phyloP scores from a whole-genome alignment of 2,888 invertebrate genomes.

The Troides aeacus region DNA sequence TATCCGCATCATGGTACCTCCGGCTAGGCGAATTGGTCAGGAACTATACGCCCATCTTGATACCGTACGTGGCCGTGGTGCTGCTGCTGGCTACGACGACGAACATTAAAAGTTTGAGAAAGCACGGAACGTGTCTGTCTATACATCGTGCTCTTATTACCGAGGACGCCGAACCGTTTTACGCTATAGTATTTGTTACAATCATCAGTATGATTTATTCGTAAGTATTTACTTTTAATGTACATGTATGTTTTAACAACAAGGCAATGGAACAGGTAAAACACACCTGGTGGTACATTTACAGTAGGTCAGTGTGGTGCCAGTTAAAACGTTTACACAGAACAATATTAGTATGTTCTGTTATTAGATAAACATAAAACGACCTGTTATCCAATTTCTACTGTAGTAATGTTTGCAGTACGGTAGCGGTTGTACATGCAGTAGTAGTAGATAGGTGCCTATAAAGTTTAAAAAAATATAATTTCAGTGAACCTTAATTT shows the following conservation, averaged over 20 bases:
- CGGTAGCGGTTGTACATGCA: too few species aligned
- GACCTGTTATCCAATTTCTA: too few species aligned
- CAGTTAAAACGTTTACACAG: too few species aligned
- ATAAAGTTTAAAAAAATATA: too few species aligned
- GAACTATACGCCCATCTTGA: conserved; percentile 82
- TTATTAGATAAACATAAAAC: too few species aligned
- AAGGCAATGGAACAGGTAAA: not conserved
- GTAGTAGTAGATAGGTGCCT: too few species aligned
- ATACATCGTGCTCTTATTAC: conserved; percentile 79
- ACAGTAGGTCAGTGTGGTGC: too few species aligned
- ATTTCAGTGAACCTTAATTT: too few species aligned
- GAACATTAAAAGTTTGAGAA: conserved; percentile 45
- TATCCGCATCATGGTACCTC: conserved; percentile 79
- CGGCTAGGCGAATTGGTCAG: conserved; percentile 83
- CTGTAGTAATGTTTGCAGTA: too few species aligned
- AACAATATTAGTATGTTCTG: too few species aligned
- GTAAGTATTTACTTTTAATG: conserved; percentile 55
- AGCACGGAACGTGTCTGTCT: conserved; percentile 59
- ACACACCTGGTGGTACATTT: not conserved
- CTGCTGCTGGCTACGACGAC: conserved; percentile 80
- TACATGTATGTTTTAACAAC: not conserved
- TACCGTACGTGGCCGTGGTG: conserved; percentile 84
- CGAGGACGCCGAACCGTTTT: conserved; percentile 80
- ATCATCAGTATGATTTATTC: conserved; percentile 62
- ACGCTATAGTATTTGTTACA: conserved; percentile 73